phyloP scores from a whole-genome alignment of 2,797 vertebrate genomes.

The Vultur gryphus region DNA sequence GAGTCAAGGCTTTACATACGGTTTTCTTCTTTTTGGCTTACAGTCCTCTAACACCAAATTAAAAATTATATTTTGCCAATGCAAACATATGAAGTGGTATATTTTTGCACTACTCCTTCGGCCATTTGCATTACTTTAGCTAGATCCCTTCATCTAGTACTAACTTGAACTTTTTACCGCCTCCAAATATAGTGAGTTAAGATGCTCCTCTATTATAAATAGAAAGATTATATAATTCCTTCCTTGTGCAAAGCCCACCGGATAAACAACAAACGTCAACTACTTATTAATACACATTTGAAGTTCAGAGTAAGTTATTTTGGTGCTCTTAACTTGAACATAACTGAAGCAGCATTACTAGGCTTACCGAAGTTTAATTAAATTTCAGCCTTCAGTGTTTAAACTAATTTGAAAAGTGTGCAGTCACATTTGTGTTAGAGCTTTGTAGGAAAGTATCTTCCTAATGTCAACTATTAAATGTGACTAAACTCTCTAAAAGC shows the following conservation, averaged over 20 bases:
- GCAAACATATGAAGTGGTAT: background rate
- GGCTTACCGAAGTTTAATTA: constrained; percentile 29
- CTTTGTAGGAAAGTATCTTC: background rate
- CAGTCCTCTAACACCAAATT: background rate
- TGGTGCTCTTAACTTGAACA: background rate
- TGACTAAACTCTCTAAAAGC: background rate
- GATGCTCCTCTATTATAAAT: background rate
- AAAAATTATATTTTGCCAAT: background rate
- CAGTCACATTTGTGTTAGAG: background rate
- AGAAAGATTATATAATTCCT: background rate
- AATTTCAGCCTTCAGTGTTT: constrained; percentile 18
- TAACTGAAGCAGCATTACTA: background rate
- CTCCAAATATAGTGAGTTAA: background rate
- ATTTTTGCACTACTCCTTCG: background rate
- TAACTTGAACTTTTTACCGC: background rate
- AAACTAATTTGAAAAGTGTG: constrained; percentile 3
- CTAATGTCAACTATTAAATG: background rate
- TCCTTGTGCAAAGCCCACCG: background rate
- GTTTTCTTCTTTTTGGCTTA: background rate
- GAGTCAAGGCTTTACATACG: background rate
- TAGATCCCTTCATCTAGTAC: background rate
- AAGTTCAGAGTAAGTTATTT: background rate
- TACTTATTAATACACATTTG: background rate
- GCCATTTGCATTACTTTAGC: background rate
- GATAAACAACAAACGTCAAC: background rate